These are phyloP conservation scores for Hedychridium roseum DNA, from an alignment of 2,888 invertebrate genomes.

Conservation along the genomic window DNA sequence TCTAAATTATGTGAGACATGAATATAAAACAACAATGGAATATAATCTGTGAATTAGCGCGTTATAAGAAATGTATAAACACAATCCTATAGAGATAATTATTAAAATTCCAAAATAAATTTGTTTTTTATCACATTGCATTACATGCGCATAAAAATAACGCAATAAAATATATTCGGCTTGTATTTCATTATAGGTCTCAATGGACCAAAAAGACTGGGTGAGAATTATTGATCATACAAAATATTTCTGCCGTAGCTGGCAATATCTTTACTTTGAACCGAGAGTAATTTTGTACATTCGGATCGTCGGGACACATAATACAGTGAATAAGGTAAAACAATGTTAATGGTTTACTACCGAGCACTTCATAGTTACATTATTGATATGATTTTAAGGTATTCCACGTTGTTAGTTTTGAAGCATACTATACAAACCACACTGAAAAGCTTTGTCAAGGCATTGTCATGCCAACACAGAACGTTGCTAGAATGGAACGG, in stretches of 20 bases:
- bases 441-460: conserved; percentile 80
- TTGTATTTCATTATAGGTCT: conserved; percentile 67
- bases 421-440: conserved; percentile 84
- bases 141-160: too few relatives aligned
- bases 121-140: too few relatives aligned
- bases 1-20: background rate
- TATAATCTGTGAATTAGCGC: too few relatives aligned
- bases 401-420: conserved; percentile 93
- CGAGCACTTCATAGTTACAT: conserved; percentile 7
- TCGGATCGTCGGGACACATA: conserved; percentile 87
- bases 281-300: conserved; percentile 87
- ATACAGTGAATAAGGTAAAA: conserved; percentile 88
- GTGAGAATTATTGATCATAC: conserved; percentile 92
- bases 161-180: too few relatives aligned
- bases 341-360: background rate
- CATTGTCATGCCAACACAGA: conserved; percentile 81
- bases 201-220: conserved; percentile 96
- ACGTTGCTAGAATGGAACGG: conserved; percentile 90
- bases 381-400: conserved; percentile 65
- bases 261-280: conserved; percentile 94
- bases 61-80: too few relatives aligned
- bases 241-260: conserved; percentile 91
- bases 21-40: too few relatives aligned
- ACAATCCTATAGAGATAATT: too few relatives aligned
- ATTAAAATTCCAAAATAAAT: too few relatives aligned